These are phyloP conservation scores for Dryoscopus gambensis DNA, from an alignment of 2,113 vertebrate species.

Conservation along the genomic window DNA sequence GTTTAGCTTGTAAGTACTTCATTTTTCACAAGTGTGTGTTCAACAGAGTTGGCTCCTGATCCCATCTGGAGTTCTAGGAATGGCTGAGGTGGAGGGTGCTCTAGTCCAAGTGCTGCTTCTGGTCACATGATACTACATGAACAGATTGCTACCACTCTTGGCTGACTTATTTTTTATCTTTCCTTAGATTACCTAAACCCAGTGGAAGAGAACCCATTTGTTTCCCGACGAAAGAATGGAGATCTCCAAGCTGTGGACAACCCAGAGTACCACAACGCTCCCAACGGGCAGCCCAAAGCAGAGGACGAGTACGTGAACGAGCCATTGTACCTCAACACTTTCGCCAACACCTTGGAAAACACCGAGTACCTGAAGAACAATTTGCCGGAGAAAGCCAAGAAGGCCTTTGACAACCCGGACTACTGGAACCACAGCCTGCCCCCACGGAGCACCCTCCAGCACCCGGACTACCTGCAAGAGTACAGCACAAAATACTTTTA, in stretches of 20 bases:
- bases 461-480: constrained; percentile 90
- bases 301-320: constrained; percentile 93
- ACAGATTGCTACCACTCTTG: neutral
- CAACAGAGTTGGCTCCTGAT: neutral
- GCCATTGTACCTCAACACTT: constrained; percentile 94
- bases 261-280: constrained; percentile 87
- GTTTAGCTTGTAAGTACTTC: neutral
- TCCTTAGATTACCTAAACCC: constrained; percentile 88
- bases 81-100: neutral
- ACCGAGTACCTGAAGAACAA: constrained; percentile 86
- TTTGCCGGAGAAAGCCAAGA: constrained; percentile 88
- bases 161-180: neutral
- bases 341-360: constrained; percentile 77
- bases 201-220: constrained; percentile 96
- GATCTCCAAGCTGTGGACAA: constrained; percentile 93
- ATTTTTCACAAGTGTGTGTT: neutral
- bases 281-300: constrained; percentile 80
- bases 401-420: constrained; percentile 97
- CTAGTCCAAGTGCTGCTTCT: neutral
- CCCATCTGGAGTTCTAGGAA: neutral
- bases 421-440: constrained; percentile 98
- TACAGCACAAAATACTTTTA: constrained; percentile 93
- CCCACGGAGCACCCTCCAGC: constrained; percentile 80
- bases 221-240: constrained; percentile 87
- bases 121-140: accelerated